Base-by-base conservation (phyloP, 2,888 invertebrate species). In the Chrysomela aeneicollis region DNA sequence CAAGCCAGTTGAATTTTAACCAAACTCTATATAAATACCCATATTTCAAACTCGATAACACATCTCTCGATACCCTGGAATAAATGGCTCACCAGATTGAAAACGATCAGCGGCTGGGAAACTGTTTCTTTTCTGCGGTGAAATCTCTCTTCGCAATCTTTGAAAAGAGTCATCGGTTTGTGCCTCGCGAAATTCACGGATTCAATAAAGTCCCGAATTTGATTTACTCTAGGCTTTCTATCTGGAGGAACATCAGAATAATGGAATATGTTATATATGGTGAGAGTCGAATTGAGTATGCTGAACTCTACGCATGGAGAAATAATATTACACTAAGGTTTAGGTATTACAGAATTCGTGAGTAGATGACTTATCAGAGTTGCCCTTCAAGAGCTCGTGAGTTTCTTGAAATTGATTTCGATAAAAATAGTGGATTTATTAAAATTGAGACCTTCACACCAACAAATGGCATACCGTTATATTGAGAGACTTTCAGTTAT, bases 11-110 rank as follows among this genome's bases (percentile, higher is more conserved):
- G 77, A 77, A 77, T 77, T 69, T 72, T 69, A 76, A 74, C 74
- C 68, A 64, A 69, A 74, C 70, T 73, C 73, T 73, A 75, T 75
- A 74, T 74, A 76, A 75, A 77, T 74, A 74, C 71, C 72, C 76
- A 76, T 76, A 74, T 75, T 69, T 76, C 76, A 74, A 73, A 74
- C 70, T 68, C 72, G 73, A 74, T 73, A 71, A 71, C 69, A 71
- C 67, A 71, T 67, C 66, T 68, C 53, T 52, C 22, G 22, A 52
- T 46, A 46, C 58, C 52, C 21, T 30, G 30, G 54, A 60, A 60
- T 59, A 64, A 50, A 32, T 15, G 51, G n/a, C 47, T 5, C 32
- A 15, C 50, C 6, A 46, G 26, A 64, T 64, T 57, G 52, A 60
- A 52, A 22, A 52, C 54, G 18, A 47, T n/a, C 54, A 37, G n/a